Percentiles rank a stretch among this genome's conserved stretches.
These are phyloP conservation scores for Stomatorhinus walkeri DNA, from an alignment of 2,797 vertebrate genomes.

Conservation along the genomic window DNA sequence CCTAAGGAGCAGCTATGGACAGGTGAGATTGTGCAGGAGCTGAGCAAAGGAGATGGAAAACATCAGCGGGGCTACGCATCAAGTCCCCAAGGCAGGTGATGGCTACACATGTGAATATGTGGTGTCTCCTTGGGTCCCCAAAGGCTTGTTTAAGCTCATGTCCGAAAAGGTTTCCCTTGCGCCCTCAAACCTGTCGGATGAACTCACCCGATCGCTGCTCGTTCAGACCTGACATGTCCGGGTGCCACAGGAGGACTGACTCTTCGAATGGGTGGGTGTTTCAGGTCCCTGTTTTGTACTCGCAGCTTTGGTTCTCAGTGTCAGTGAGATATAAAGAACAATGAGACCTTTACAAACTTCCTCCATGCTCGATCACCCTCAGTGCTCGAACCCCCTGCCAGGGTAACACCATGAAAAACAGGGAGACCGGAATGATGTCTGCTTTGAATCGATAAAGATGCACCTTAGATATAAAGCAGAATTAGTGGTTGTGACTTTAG, in stretches of 20 bases:
- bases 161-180: neutral
- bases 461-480: neutral
- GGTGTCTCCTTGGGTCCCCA: conserved; percentile 42
- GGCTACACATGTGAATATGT: conserved; percentile 69
- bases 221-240: neutral
- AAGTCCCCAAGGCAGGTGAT: conserved; percentile 66
- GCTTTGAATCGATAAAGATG: neutral
- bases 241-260: neutral
- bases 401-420: too few relatives aligned
- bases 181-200: neutral
- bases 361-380: neutral
- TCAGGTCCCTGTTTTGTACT: neutral
- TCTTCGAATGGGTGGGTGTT: neutral
- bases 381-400: neutral
- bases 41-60: conserved; percentile 67
- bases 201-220: neutral
- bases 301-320: neutral
- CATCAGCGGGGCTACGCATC: conserved; percentile 72
- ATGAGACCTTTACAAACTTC: neutral
- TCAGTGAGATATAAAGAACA: neutral
- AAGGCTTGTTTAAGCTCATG: neutral
- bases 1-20: conserved; percentile 40
- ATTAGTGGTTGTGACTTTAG: neutral
- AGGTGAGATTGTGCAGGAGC: conserved; percentile 61
- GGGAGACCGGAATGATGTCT: neutral